These are phyloP conservation scores for Tetragnatha versicolor DNA, from an alignment of 1,140 invertebrate genomes.

Conservation along the genomic window DNA sequence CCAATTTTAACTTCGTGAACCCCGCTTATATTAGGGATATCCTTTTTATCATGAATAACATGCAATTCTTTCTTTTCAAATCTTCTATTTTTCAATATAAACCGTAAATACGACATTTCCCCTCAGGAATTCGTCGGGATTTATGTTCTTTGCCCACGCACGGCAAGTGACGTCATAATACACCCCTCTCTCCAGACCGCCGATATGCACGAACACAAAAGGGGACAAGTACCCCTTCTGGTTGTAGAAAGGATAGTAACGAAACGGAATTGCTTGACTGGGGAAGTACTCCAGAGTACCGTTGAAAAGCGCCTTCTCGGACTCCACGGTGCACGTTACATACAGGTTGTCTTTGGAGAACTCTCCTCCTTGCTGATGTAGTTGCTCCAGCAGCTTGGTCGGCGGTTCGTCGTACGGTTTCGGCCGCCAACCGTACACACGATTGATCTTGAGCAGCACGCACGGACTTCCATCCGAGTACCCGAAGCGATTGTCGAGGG, in stretches of 20 bases:
- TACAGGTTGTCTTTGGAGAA: not conserved
- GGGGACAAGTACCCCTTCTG: slow-evolving; percentile 62
- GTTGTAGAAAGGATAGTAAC: slow-evolving; percentile 63
- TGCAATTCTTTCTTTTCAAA: no score
- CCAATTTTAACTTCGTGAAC: no score
- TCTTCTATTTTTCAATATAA: no score
- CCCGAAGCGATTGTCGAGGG: not conserved
- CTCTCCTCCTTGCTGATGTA: no score
- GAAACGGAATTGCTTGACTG: slow-evolving; percentile 59
- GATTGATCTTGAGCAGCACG: slow-evolving; percentile 44
- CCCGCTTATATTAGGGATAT: no score
- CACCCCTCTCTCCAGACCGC: slow-evolving; percentile 56
- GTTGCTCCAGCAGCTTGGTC: not conserved
- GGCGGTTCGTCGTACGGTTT: not conserved
- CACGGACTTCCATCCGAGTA: slow-evolving; percentile 33
- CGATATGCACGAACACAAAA: slow-evolving; percentile 62
- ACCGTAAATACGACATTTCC: no score
- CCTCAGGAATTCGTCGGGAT: not conserved
- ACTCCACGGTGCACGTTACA: not conserved
- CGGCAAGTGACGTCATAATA: slow-evolving; percentile 62
- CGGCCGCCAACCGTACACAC: not conserved
- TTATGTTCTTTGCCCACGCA: slow-evolving; percentile 56
- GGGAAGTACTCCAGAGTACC: slow-evolving; percentile 58
- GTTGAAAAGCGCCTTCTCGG: no score
- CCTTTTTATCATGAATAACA: no score